These are phyloP conservation scores for Andrena bucephala DNA, from an alignment of 2,888 invertebrate species.

Conservation along the genomic window DNA sequence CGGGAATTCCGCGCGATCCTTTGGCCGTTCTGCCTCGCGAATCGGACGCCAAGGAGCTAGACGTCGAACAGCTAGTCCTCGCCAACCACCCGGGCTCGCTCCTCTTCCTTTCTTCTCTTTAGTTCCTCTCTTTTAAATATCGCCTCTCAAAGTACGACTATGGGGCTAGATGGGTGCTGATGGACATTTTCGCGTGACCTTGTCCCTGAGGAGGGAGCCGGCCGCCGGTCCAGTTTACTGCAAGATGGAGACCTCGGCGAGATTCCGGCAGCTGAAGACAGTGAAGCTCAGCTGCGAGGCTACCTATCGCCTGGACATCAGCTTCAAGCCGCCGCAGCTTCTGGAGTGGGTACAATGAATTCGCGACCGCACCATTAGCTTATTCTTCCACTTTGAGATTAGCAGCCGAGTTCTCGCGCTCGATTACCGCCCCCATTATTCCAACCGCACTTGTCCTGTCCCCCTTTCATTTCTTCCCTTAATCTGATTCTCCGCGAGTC, in stretches of 20 bases:
- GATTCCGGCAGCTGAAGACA: conserved; percentile 87
- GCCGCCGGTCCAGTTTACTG: conserved; percentile 86
- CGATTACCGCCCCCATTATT: conserved; percentile 4
- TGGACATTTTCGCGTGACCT: conserved; percentile 85
- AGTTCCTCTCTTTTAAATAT: conserved; percentile 6
- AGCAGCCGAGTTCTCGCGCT: not conserved
- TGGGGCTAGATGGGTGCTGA: conserved; percentile 79
- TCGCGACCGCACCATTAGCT: conserved; percentile 9
- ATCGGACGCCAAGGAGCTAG: not conserved
- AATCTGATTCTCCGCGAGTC: conserved; percentile 7
- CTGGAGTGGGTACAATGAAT: conserved; percentile 85
- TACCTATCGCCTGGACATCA: conserved; percentile 86
- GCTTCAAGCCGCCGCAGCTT: conserved; percentile 86
- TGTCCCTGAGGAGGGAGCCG: conserved; percentile 86
- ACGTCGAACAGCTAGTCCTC: no score
- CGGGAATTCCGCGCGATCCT: not conserved
- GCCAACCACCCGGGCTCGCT: not conserved
- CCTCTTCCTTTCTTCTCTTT: not conserved
- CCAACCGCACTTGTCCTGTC: not conserved
- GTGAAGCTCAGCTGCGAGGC: conserved; percentile 86
- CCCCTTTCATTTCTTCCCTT: conserved; percentile 1
- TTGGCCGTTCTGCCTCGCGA: not conserved
- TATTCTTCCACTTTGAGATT: not conserved
- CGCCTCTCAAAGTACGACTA: conserved; percentile 43
- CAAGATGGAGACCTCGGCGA: conserved; percentile 86